These are phyloP conservation scores for Epizoanthus scotinus DNA, from an alignment of 92 coral and sea anemone species.

Conservation along the genomic window DNA sequence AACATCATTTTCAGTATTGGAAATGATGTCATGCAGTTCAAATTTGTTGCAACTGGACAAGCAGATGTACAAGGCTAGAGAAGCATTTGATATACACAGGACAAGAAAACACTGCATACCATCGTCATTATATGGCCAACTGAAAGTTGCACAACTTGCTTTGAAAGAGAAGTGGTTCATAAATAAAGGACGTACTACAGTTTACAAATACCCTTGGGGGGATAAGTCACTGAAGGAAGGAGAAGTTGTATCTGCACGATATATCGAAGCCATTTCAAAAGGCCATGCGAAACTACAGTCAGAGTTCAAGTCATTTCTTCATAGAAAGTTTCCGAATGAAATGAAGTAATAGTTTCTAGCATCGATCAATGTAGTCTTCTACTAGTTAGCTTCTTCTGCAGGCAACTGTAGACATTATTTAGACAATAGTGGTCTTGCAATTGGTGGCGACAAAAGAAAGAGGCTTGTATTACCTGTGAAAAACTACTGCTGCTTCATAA, in stretches of 20 bases:
- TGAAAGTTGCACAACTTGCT: slow-evolving; percentile 57
- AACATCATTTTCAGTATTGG: slow-evolving; percentile 44
- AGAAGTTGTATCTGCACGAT: slow-evolving; percentile 42
- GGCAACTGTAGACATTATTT: too few species aligned
- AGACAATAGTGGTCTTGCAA: too few species aligned
- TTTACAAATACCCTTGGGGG: slow-evolving; percentile 48
- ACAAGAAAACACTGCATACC: slow-evolving; percentile 48
- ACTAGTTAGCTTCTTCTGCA: too few species aligned
- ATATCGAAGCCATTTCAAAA: slow-evolving; percentile 40
- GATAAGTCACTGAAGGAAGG: slow-evolving; percentile 36
- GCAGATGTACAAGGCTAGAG: slow-evolving; percentile 44
- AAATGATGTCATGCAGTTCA: slow-evolving; percentile 57
- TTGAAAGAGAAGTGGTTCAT: slow-evolving; percentile 45
- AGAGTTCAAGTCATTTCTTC: slow-evolving; percentile 45
- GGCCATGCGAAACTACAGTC: slow-evolving; percentile 44
- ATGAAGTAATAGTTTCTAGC: slow-evolving; percentile 23
- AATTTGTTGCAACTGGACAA: slow-evolving; percentile 42
- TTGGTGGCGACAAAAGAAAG: too few species aligned
- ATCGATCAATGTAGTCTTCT: too few species aligned
- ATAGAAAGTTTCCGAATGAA: slow-evolving; percentile 57
- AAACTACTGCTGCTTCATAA: too few species aligned
- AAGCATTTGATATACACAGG: slow-evolving; percentile 51
- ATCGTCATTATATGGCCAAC: slow-evolving; percentile 45
- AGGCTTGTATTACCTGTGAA: too few species aligned
- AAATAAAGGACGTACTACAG: neutral